phyloP scores from a whole-genome alignment of 2,888 invertebrate genomes.

The Ochropacha duplaris region DNA sequence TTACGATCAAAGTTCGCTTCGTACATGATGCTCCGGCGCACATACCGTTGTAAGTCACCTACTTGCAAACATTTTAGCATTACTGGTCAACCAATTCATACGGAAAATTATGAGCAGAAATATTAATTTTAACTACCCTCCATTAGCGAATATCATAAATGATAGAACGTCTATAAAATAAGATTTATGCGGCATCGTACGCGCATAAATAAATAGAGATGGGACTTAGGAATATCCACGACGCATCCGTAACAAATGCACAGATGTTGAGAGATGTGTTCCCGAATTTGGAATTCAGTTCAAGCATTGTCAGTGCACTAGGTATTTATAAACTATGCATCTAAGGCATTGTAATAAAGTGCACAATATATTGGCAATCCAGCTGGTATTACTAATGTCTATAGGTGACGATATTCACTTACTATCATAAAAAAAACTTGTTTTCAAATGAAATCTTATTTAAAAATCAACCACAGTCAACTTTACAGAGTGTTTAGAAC shows the following conservation, averaged over 20 bases:
- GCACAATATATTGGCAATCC: too few species aligned
- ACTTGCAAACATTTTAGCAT: background rate
- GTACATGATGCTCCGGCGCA: too few species aligned
- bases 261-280: background rate
- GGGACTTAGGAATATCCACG: background rate
- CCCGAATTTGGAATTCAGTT: background rate
- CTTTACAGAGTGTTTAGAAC: too few species aligned
- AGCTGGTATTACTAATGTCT: too few species aligned
- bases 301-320: background rate
- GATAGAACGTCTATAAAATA: background rate
- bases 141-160: background rate
- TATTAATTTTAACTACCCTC: background rate
- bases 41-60: background rate
- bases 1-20: conserved; percentile 1
- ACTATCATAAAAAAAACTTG: too few species aligned
- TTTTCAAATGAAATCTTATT: background rate
- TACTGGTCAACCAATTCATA: background rate
- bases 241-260: background rate
- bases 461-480: too few species aligned
- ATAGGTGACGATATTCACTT: too few species aligned
- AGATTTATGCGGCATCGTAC: background rate
- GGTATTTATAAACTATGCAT: too few species aligned
- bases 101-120: background rate
- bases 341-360: too few species aligned
- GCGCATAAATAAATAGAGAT: background rate